Conservation (phyloP, 1,140 invertebrate species). For the Drosophila novamexicana region DNA sequence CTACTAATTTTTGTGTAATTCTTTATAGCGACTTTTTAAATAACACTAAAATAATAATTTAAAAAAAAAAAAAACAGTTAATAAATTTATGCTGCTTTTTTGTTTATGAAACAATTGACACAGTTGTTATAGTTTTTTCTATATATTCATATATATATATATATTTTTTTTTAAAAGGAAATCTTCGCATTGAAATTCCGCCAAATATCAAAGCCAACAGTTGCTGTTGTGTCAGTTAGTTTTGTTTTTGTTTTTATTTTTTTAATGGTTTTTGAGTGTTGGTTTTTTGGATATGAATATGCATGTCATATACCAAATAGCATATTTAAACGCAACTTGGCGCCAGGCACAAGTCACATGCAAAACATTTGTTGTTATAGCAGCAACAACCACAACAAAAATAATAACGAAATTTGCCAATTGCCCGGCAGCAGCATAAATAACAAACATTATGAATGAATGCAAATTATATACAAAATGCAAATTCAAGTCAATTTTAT, state of each 20-base stretch:
- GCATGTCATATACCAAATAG: constrained; percentile 23
- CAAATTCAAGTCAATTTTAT: constrained; percentile 1
- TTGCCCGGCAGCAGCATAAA: constrained; percentile 19
- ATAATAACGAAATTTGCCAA: constrained; percentile 16
- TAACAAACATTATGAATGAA: constrained; percentile 11
- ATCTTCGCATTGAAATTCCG: constrained; percentile 36
- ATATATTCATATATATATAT: not conserved
- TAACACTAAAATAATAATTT: no score
- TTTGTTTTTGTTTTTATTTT: not conserved
- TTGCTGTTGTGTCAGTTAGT: constrained; percentile 2
- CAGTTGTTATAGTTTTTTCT: constrained; percentile 24
- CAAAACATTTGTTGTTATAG: constrained; percentile 43
- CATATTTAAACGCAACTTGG: constrained; percentile 27
- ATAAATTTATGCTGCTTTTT: not conserved
- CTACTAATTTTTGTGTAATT: no score
- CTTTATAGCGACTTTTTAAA: no score
- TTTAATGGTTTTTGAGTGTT: constrained; percentile 11
- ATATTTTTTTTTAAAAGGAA: constrained; percentile 21
- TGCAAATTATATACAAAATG: constrained; percentile 27
- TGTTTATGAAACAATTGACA: constrained; percentile 32
- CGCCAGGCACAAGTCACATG: constrained; percentile 26
- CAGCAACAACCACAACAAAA: constrained; percentile 31
- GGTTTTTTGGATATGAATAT: constrained; percentile 34
- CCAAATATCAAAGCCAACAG: constrained; percentile 27
- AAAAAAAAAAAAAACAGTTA: no score